A percentile compares a stretch with the other conserved stretches of the same genome.
phyloP scores from a whole-genome alignment of 2,888 invertebrate species.

The Campoplex nolae region DNA sequence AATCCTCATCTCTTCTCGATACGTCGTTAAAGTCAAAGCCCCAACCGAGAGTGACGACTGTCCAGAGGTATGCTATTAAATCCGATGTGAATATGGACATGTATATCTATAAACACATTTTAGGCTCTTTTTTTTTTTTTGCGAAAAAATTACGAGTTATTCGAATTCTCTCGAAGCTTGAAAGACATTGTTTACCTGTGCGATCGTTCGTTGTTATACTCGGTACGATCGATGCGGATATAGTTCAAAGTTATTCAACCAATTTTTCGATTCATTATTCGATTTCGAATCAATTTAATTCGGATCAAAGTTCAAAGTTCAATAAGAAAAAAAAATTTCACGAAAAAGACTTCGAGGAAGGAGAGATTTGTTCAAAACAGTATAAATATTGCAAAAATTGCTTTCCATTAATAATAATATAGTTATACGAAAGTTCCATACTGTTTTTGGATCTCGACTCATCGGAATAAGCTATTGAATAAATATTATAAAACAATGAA shows the following conservation, averaged over 20 bases:
- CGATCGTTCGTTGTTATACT: neutral
- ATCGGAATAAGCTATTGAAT: no score
- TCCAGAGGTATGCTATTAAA: conserved; percentile 57
- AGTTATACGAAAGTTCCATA: no score
- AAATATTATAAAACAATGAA: no score
- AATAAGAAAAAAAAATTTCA: neutral
- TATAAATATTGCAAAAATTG: no score
- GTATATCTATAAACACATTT: conserved; percentile 27
- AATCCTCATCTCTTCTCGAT: conserved; percentile 69
- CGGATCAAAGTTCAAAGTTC: no score
- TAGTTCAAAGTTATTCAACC: neutral
- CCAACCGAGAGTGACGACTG: conserved; percentile 62
- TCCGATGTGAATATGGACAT: conserved; percentile 37
- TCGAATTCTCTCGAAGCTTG: neutral
- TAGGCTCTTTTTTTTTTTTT: neutral
- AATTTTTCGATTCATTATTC: no score
- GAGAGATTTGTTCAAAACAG: no score
- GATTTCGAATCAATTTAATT: no score
- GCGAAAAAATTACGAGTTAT: neutral
- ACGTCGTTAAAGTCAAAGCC: conserved; percentile 68
- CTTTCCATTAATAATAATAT: no score
- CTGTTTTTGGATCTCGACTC: no score
- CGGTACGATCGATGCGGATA: neutral
- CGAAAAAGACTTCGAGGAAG: no score
- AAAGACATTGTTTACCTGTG: conserved; percentile 7